Percentiles rank a stretch among this genome's conserved stretches.
Conservation (phyloP, 2,113 vertebrate species). For the Maccullochella peelii region DNA sequence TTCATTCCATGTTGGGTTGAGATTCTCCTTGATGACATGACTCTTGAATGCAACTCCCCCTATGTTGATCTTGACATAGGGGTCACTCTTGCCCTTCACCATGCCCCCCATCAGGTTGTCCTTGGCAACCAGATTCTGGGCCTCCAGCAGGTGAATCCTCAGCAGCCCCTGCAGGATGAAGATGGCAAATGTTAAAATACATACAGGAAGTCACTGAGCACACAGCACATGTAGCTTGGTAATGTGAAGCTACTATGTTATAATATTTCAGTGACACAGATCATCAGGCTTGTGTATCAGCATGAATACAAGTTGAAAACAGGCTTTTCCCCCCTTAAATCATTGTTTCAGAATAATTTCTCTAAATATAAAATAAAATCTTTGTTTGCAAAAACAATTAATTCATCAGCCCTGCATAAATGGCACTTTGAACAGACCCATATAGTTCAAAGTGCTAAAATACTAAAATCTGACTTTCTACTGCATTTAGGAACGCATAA, state of each 20-base stretch:
- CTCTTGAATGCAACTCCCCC: conserved; percentile 86
- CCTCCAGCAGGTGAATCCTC: conserved; percentile 91
- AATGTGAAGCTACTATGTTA: neutral
- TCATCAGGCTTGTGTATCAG: neutral
- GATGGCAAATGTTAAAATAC: conserved; percentile 29
- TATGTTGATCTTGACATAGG: conserved; percentile 88
- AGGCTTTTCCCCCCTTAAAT: neutral
- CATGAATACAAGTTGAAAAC: neutral
- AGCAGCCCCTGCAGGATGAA: conserved; percentile 85
- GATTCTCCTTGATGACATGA: conserved; percentile 89
- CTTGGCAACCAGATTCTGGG: conserved; percentile 89
- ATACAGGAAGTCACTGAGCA: conserved; percentile 2
- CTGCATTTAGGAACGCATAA: neutral
- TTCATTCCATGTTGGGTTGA: conserved; percentile 93
- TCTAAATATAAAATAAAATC: neutral
- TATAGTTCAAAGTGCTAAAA: no score
- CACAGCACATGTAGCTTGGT: neutral
- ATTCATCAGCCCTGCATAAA: neutral
- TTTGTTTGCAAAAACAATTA: neutral
- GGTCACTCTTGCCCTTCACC: conserved; percentile 93
- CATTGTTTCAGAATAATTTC: neutral
- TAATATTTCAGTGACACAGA: neutral
- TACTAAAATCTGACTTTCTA: neutral
- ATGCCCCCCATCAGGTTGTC: conserved; percentile 90
- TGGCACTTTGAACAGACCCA: neutral